Conservation (phyloP, 2,113 vertebrate genomes). For the Vimba vimba region DNA sequence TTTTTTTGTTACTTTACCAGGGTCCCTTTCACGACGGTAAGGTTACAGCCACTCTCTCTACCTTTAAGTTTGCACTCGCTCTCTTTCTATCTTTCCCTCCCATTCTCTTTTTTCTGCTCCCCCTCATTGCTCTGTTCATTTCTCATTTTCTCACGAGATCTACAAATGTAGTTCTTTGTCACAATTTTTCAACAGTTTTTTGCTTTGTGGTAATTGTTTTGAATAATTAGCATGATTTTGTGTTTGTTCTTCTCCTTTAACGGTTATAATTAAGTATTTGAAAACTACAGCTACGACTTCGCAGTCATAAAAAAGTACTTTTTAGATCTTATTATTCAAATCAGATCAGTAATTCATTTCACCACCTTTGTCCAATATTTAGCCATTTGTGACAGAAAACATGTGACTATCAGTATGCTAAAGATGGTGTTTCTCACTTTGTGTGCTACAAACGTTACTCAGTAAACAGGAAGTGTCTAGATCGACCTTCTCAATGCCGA, state of each 20-base stretch:
- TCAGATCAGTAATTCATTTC: neutral
- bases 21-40: conserved; percentile 80
- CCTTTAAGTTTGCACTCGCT: conserved; percentile 41
- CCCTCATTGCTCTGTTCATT: conserved; percentile 29
- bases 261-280: neutral
- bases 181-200: neutral
- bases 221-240: neutral
- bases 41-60: conserved; percentile 74
- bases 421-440: conserved; percentile 58
- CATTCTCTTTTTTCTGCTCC: conserved; percentile 47
- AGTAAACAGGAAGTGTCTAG: conserved; percentile 53
- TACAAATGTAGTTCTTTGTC: neutral
- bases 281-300: neutral
- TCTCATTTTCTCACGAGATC: conserved; percentile 55
- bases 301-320: neutral
- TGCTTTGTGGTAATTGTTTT: neutral
- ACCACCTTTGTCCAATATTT: neutral
- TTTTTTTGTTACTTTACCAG: conserved; percentile 75
- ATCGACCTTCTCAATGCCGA: conserved; percentile 69
- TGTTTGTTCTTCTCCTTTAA: neutral
- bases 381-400: neutral
- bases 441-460: conserved; percentile 65
- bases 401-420: neutral
- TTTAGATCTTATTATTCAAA: neutral
- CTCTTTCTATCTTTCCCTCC: conserved; percentile 32